Percentiles rank a stretch among this genome's conserved stretches.
phyloP scores from a whole-genome alignment of 2,888 invertebrate genomes.

The Cynaeus angustus region DNA sequence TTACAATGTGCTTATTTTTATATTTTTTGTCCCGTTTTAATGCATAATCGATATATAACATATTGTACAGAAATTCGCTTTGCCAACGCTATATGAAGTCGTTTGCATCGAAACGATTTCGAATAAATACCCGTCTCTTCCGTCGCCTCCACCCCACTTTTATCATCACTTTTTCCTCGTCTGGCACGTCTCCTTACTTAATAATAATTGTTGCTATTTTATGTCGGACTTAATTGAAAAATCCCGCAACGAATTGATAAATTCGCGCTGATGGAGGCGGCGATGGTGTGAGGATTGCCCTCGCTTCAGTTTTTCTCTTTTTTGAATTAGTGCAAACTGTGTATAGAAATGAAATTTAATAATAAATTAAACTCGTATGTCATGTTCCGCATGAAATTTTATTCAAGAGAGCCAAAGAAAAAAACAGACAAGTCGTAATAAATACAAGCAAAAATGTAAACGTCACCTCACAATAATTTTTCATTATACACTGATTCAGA shows the following conservation, averaged over 20 bases:
- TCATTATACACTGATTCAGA: slow-evolving; percentile 62
- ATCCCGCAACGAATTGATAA: slow-evolving; percentile 57
- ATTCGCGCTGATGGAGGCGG: slow-evolving; percentile 59
- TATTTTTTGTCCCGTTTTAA: slow-evolving; percentile 66
- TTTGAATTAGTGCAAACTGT: slow-evolving; percentile 62
- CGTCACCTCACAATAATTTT: slow-evolving; percentile 64
- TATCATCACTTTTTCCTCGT: background rate
- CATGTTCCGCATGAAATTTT: slow-evolving; percentile 59
- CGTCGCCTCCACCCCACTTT: slow-evolving; percentile 18
- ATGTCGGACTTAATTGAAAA: slow-evolving; percentile 49
- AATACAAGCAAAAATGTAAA: slow-evolving; percentile 62
- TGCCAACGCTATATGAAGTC: slow-evolving; percentile 59
- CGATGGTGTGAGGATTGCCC: slow-evolving; percentile 23
- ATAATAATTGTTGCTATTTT: slow-evolving; percentile 2
- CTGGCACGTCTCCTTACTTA: slow-evolving; percentile 29
- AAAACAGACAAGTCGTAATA: slow-evolving; percentile 58
- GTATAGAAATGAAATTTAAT: slow-evolving; percentile 64
- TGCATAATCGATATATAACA: slow-evolving; percentile 69
- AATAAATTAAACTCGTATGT: slow-evolving; percentile 62
- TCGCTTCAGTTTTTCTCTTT: slow-evolving; percentile 58
- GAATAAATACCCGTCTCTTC: slow-evolving; percentile 22
- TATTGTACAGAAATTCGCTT: slow-evolving; percentile 62
- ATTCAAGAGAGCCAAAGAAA: slow-evolving; percentile 54
- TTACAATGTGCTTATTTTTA: slow-evolving; percentile 69
- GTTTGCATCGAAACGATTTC: slow-evolving; percentile 48